Evolutionary conservation across 2,113 vertebrate species (phyloP), one percentile per base, ranked within the genome.

Genomic region (Chauna torquata): DNA sequence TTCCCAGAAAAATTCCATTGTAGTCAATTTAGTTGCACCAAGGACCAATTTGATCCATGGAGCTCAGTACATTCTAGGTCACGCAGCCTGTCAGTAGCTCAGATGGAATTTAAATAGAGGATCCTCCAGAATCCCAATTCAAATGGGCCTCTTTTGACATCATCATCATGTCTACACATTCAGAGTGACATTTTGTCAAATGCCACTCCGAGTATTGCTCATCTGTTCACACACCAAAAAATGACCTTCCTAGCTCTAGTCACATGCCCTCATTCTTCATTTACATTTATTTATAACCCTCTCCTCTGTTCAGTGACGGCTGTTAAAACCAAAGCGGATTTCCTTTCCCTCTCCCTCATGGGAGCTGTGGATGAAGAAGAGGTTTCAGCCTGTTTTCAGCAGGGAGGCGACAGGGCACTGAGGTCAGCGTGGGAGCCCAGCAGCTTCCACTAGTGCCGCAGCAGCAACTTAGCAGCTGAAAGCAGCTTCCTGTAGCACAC

Each of bases 111-210:
- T 92, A 96, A 96, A 90, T 36, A 95, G 92, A 86, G 82, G 52
- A 91, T 72, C 65, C 36, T 93, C 45, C 76, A 44, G 90, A 94
- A 88, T 86, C 66, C 44, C 61, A 88, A 27, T 91, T 95, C 70
- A 90, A 74, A 89, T 90, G 59, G 87, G 80, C 22, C 50, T 91
- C 78, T 90, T 92, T 95, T 94, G 82, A 95, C 47, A 96, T 87
- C 93, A 85, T 91, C 77, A 88, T 89, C 36, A 2, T 75, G 57
- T 91, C 91, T 91, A 86, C 44, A 64, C 62, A 78, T 78, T 86
- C 86, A 66, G 83, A 78, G 38, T 92, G 91, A 94, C 94, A 91
- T 87, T 96, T 82, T 94, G 77, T 94, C 93, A 90, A 92, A 90
- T 90, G 71, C 65, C 71, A 94, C 74, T 84, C 4, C 2, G 32